These are phyloP conservation scores for Adelphocoris suturalis DNA, from an alignment of 2,888 invertebrate genomes.

Conservation along the genomic window DNA sequence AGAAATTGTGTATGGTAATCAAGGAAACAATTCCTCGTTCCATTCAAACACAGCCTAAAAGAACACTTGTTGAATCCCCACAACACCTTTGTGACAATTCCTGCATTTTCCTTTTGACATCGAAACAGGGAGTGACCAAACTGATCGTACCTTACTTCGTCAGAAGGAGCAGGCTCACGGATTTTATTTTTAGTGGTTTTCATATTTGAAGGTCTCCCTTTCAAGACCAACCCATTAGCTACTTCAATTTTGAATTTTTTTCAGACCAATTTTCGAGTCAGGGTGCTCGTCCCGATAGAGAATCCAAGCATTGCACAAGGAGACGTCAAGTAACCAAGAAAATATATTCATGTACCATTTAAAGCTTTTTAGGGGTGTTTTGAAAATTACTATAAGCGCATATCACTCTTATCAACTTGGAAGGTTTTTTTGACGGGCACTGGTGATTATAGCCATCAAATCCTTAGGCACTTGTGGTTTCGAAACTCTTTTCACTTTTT, in stretches of 20 bases:
- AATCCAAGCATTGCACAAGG: constrained; percentile 48
- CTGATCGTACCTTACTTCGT: constrained; percentile 37
- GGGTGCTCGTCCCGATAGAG: constrained; percentile 1
- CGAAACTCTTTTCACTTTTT: too few species aligned
- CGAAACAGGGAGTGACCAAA: background rate
- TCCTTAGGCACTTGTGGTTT: too few species aligned
- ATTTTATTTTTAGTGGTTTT: background rate
- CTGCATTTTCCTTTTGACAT: constrained; percentile 29
- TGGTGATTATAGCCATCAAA: too few species aligned
- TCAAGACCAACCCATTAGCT: constrained; percentile 16
- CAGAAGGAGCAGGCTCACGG: background rate
- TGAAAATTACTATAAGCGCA: constrained; percentile 33
- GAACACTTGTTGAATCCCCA: background rate
- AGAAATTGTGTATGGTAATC: constrained; percentile 33
- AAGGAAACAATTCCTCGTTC: constrained; percentile 16
- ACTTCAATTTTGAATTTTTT: constrained; percentile 49
- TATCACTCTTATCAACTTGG: constrained; percentile 40
- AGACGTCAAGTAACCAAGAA: constrained; percentile 49
- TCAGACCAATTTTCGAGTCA: constrained; percentile 29
- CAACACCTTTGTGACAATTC: constrained; percentile 15
- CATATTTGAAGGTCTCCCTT: background rate
- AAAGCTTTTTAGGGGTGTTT: constrained; percentile 43
- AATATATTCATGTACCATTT: constrained; percentile 61
- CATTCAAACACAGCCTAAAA: background rate
- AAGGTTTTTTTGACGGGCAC: too few species aligned